Conservation (phyloP, 2,113 vertebrate species). For the Balaeniceps rex region DNA sequence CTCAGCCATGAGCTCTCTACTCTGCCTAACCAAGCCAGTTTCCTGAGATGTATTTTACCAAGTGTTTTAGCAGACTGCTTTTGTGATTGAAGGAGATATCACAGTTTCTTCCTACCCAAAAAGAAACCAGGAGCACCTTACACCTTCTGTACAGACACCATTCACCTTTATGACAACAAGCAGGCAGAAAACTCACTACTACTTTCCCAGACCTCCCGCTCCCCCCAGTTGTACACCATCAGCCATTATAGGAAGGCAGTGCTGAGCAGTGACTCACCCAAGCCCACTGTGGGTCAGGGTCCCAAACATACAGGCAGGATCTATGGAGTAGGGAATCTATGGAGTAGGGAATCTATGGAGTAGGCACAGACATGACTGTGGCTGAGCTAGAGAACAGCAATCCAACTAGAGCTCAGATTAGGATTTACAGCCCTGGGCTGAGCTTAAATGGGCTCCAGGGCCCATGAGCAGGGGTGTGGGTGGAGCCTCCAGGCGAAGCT, state of each 20-base stretch:
- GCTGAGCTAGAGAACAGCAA: rapidly evolving
- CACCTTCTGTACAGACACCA: not conserved
- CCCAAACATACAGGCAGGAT: rapidly evolving
- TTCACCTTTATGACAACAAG: not conserved
- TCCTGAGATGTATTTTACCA: not conserved
- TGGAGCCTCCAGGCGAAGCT: not conserved
- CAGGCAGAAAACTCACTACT: not conserved
- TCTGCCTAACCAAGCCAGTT: not conserved
- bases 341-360: rapidly evolving
- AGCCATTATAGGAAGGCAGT: rapidly evolving
- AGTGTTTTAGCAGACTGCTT: not conserved
- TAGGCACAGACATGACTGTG: rapidly evolving
- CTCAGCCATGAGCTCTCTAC: not conserved
- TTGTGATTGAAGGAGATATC: not conserved
- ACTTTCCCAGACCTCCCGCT: not conserved
- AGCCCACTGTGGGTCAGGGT: rapidly evolving
- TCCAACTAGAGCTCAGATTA: rapidly evolving
- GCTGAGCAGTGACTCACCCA: not conserved
- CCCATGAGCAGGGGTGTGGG: not conserved
- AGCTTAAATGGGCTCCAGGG: not conserved
- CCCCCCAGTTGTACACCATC: not conserved
- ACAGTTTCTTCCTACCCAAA: too few species aligned
- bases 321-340: rapidly evolving
- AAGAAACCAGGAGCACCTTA: not conserved
- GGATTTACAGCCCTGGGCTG: not conserved